Base-by-base conservation (phyloP, 2,113 vertebrate genomes). In the Scatophagus argus region DNA sequence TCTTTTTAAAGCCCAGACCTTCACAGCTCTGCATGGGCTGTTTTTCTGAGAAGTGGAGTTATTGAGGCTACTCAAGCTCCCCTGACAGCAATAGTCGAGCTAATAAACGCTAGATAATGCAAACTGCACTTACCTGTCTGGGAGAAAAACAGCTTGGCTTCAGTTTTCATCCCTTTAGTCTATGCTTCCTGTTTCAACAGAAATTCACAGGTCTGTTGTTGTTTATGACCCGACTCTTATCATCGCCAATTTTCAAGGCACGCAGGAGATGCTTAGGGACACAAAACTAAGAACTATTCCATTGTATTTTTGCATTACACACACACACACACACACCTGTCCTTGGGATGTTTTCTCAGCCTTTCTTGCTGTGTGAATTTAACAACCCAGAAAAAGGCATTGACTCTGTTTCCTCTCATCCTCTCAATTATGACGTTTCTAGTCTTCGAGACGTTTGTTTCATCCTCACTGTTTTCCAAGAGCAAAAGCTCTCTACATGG, bases 101-200 rank as follows among this genome's bases (percentile, higher is more conserved):
- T 82, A 83, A 87, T 87, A 83, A 86, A 85, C 52, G 27, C 64
- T 54, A 66, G 82, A 81, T 79, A 83, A 81, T 54, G 27, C 59
- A 77, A 83, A 81, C 54, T 77, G 54, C 80, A 72, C 77, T 77
- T 74, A 81, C 62, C 66, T 77, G 81, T 82, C 81, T 2, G 2
- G 11, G 34, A 70, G 87, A 89, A 84, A 86, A 84, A 86, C 73
- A 72, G 68, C 78, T 46, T 6, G 11, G 23, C 44, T 70, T 71
- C 59, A 63, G 60, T 74, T 85, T 79, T 64, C 43, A 54, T 81
- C 75, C 27, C 43, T 32, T 29, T 29, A 4, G 1, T 74, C 56
- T 58, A 14, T 49, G 23, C 8, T 59, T 27, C 14, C 55, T 69
- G 31, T 59, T 36, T 58, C 21, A 70, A 62, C 19, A 69, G n/a